phyloP scores from a whole-genome alignment of 2,888 invertebrate genomes.

The Lepidochrysops patricia region DNA sequence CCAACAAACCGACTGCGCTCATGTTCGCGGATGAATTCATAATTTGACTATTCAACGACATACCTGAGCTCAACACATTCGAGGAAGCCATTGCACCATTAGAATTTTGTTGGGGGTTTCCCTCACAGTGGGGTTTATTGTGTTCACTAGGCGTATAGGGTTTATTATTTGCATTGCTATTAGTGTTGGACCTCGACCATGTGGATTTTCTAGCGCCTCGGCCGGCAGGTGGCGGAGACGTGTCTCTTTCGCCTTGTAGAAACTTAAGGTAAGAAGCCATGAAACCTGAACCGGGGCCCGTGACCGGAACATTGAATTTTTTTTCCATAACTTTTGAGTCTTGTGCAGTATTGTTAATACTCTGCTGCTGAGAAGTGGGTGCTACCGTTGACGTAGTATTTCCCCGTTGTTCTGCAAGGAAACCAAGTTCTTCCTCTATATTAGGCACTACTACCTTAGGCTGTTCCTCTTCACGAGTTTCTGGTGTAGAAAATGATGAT shows the following conservation, averaged over 20 bases:
- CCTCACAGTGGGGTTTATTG: slow-evolving; percentile 53
- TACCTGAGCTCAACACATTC: slow-evolving; percentile 49
- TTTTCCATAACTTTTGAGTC: slow-evolving; percentile 74
- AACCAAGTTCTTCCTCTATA: slow-evolving; percentile 90
- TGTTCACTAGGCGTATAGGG: slow-evolving; percentile 54
- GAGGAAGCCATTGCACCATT: slow-evolving; percentile 57
- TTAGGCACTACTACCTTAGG: slow-evolving; percentile 91
- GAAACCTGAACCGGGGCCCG: slow-evolving; percentile 82
- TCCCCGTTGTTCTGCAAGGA: slow-evolving; percentile 79
- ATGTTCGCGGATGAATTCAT: slow-evolving; percentile 51
- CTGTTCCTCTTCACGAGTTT: slow-evolving; percentile 79
- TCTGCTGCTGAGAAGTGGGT: slow-evolving; percentile 69
- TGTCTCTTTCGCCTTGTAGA: slow-evolving; percentile 86
- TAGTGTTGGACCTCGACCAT: slow-evolving; percentile 74
- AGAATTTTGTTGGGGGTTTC: slow-evolving; percentile 47
- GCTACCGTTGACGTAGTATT: slow-evolving; percentile 68
- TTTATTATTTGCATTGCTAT: slow-evolving; percentile 55
- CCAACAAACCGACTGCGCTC: slow-evolving; percentile 59
- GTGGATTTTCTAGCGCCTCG: slow-evolving; percentile 79
- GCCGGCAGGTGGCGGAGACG: slow-evolving; percentile 84
- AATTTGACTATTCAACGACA: slow-evolving; percentile 52
- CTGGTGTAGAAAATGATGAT: slow-evolving; percentile 71
- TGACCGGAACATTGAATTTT: slow-evolving; percentile 74
- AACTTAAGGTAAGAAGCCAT: slow-evolving; percentile 92
- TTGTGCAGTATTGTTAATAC: slow-evolving; percentile 63